Evolutionary conservation across 2,113 vertebrate species (phyloP).

Genomic region (Grallaria varia): DNA sequence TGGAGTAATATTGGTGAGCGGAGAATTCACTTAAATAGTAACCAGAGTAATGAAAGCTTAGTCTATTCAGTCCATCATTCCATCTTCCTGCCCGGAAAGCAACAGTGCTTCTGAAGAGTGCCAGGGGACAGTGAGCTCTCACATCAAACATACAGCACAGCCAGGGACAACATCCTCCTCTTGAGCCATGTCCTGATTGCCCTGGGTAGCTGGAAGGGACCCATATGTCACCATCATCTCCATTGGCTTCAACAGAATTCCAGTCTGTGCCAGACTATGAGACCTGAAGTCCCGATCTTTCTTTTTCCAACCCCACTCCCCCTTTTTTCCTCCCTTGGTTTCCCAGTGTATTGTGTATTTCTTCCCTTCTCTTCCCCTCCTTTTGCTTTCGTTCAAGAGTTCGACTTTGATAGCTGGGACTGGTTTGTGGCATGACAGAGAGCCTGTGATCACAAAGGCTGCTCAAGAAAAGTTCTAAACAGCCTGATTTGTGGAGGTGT

Average conservation of each 20-base stretch:
- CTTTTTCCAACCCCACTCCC: not conserved
- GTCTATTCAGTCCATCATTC: not conserved
- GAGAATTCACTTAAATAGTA: not conserved
- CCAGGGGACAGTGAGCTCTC: not conserved
- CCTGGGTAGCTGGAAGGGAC: not conserved
- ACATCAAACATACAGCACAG: not conserved
- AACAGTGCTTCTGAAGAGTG: not conserved
- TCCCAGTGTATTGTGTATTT: not conserved
- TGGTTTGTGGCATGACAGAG: not conserved
- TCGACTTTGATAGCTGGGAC: not conserved
- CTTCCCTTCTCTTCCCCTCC: not conserved
- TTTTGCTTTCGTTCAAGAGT: not conserved
- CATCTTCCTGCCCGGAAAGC: not conserved
- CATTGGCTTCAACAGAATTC: not conserved
- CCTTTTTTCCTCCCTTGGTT: rapidly evolving
- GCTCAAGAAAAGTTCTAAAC: not conserved
- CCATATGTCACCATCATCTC: not conserved
- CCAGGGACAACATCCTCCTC: not conserved
- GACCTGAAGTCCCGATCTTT: not conserved
- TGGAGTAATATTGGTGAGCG: not conserved
- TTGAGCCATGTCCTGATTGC: not conserved
- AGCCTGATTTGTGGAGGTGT: not conserved
- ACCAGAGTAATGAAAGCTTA: not conserved
- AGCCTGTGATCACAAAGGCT: not conserved
- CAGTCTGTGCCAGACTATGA: not conserved